These are phyloP conservation scores for Ophion ventricosus DNA, from an alignment of 2,888 invertebrate species.

Conservation along the genomic window DNA sequence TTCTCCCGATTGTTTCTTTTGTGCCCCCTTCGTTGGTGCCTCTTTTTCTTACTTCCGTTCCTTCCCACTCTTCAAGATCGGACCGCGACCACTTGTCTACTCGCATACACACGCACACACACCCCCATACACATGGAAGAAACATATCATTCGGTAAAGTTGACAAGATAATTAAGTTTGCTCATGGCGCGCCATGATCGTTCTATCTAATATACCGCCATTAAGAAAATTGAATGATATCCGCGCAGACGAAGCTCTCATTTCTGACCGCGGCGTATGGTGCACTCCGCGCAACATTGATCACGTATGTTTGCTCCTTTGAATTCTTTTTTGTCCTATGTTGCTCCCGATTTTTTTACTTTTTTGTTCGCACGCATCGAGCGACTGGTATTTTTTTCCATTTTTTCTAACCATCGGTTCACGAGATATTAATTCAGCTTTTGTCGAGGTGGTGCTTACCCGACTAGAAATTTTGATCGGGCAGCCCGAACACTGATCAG, in stretches of 20 bases:
- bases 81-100: neutral
- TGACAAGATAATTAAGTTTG: conserved; percentile 62
- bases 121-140: neutral
- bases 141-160: conserved; percentile 26
- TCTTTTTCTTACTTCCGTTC: conserved; percentile 23
- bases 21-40: conserved; percentile 10
- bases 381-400: neutral
- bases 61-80: conserved; percentile 29
- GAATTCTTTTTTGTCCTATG: neutral
- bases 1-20: conserved; percentile 38
- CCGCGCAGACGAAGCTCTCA: neutral
- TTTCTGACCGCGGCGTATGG: neutral
- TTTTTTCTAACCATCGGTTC: neutral
- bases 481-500: too few relatives aligned
- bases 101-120: neutral
- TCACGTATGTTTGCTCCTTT: neutral
- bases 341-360: too few relatives aligned
- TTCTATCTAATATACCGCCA: conserved; percentile 23
- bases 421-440: too few relatives aligned
- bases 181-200: conserved; percentile 49
- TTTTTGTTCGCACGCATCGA: too few relatives aligned
- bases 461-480: too few relatives aligned
- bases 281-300: too few relatives aligned
- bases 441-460: too few relatives aligned
- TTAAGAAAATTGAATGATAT: conserved; percentile 26